Conservation (phyloP, 2,888 invertebrate genomes). For the Cantharis rustica region DNA sequence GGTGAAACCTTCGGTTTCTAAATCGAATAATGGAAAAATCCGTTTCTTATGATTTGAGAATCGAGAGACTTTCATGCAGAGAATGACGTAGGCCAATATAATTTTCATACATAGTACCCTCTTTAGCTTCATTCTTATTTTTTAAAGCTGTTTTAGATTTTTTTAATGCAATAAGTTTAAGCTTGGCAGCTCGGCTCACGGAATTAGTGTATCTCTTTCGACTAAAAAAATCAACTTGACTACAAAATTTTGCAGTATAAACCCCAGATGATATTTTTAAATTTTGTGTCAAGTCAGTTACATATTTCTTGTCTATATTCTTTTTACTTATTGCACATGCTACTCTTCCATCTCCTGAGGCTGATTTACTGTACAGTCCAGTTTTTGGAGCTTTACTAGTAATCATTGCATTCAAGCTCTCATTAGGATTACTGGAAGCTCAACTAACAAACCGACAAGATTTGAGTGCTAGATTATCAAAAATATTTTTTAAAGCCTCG, state of each 20-base stretch:
- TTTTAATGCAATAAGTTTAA: constrained; percentile 7
- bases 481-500: background rate
- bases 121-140: constrained; percentile 27
- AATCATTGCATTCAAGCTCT: background rate
- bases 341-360: background rate
- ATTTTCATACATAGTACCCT: constrained; percentile 24
- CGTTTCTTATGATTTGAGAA: background rate
- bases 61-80: background rate
- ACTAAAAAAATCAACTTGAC: background rate
- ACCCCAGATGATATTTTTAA: background rate
- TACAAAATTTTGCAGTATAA: background rate
- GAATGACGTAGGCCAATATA: constrained; percentile 20
- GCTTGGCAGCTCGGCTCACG: background rate
- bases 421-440: background rate
- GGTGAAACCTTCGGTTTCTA: constrained; percentile 29
- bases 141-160: constrained; percentile 21
- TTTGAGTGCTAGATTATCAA: background rate
- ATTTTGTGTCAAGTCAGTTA: background rate
- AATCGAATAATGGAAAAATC: constrained; percentile 20
- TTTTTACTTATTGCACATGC: background rate
- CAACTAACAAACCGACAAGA: background rate
- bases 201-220: background rate
- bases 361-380: background rate
- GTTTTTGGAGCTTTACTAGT: background rate
- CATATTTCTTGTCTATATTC: background rate